These are phyloP conservation scores for Cariama cristata DNA, from an alignment of 2,113 vertebrate genomes.

Conservation along the genomic window DNA sequence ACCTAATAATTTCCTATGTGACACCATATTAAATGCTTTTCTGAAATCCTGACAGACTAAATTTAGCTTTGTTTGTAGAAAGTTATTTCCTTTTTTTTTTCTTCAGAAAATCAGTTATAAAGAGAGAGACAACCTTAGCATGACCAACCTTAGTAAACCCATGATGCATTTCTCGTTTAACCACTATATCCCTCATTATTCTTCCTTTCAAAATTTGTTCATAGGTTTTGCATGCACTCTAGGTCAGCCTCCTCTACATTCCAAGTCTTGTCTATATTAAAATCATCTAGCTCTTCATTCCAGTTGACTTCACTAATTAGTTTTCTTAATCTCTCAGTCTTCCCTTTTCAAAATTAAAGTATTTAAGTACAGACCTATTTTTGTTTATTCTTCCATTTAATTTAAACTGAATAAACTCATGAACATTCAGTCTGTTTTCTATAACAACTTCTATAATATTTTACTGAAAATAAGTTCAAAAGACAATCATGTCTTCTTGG, in stretches of 20 bases:
- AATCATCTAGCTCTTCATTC: slow-evolving; percentile 11
- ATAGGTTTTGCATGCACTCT: not conserved
- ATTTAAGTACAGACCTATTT: not conserved
- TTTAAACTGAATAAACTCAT: not conserved
- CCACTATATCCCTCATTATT: not conserved
- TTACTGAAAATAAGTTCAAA: not conserved
- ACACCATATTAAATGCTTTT: not conserved
- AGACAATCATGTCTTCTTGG: not conserved
- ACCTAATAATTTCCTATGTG: not conserved
- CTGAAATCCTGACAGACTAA: not conserved
- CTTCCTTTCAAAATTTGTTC: not conserved
- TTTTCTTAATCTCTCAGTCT: slow-evolving; percentile 23
- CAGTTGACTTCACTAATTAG: slow-evolving; percentile 30
- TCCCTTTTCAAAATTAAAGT: not conserved
- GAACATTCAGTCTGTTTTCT: not conserved
- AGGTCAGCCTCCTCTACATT: not conserved
- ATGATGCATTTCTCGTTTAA: not conserved
- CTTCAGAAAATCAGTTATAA: not conserved
- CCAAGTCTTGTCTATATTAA: not conserved
- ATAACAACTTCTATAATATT: not conserved
- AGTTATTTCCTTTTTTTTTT: not conserved
- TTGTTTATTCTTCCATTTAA: slow-evolving; percentile 21
- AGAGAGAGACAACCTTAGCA: not conserved
- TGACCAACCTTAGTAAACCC: not conserved
- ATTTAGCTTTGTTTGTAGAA: not conserved